These are phyloP conservation scores for Orthosia gothica DNA, from an alignment of 2,888 invertebrate species.

Conservation along the genomic window DNA sequence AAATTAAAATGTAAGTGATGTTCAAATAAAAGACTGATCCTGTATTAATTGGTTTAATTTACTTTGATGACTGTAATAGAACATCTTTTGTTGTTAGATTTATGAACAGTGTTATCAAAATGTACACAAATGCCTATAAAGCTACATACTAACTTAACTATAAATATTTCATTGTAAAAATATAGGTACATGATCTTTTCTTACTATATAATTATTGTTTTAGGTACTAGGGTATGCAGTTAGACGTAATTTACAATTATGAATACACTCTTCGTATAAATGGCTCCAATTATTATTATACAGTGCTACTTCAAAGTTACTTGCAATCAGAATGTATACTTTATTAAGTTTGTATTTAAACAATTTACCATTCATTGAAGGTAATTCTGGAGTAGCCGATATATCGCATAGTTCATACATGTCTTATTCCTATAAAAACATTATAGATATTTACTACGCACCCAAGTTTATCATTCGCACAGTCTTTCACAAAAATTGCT, in stretches of 20 bases:
- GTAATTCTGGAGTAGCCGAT: slow-evolving; percentile 48
- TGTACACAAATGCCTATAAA: slow-evolving; percentile 87
- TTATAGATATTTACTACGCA: slow-evolving; percentile 65
- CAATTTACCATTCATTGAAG: slow-evolving; percentile 18
- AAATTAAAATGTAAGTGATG: slow-evolving; percentile 30
- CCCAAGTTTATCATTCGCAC: slow-evolving; percentile 75
- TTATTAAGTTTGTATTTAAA: background rate
- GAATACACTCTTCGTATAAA: slow-evolving; percentile 69
- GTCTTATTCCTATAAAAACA: slow-evolving; percentile 63
- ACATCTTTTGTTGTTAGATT: slow-evolving; percentile 79
- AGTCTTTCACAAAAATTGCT: slow-evolving; percentile 86
- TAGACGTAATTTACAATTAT: slow-evolving; percentile 72
- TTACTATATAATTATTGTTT: slow-evolving; percentile 72
- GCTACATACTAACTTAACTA: slow-evolving; percentile 80
- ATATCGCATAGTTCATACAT: slow-evolving; percentile 51
- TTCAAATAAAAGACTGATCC: slow-evolving; percentile 85
- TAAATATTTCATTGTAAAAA: slow-evolving; percentile 89
- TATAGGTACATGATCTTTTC: slow-evolving; percentile 85
- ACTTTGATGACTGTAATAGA: slow-evolving; percentile 84
- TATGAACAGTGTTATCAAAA: slow-evolving; percentile 85
- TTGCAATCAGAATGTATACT: slow-evolving; percentile 17
- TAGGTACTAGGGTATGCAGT: slow-evolving; percentile 77
- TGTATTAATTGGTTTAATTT: slow-evolving; percentile 87
- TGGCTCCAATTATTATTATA: slow-evolving; percentile 72
- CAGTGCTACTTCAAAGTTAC: slow-evolving; percentile 48